A percentile compares a stretch with the other conserved stretches of the same genome.
These are phyloP conservation scores for Beroe ovata DNA, from an alignment of 37 sponge, comb jelly and placozoan species.

Conservation along the genomic window DNA sequence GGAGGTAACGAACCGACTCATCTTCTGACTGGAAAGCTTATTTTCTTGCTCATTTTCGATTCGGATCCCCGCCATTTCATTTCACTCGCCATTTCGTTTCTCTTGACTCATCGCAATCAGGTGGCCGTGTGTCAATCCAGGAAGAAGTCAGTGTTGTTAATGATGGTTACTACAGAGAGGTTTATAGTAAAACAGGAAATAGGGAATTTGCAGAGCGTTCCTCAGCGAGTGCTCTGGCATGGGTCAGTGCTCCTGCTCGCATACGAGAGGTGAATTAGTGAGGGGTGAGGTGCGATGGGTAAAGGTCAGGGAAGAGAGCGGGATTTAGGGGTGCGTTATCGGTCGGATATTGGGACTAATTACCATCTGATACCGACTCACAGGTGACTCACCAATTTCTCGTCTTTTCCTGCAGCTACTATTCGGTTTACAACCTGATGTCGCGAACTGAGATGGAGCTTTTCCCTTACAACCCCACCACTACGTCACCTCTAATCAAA, in stretches of 20 bases:
- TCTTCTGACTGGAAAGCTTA: no score
- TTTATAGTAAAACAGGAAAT: slow-evolving; percentile 1
- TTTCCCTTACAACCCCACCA: slow-evolving; percentile 59
- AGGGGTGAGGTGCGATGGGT: no score
- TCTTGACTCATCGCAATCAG: no score
- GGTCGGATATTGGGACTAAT: no score
- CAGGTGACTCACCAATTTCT: no score
- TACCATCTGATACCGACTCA: no score
- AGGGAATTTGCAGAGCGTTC: neutral
- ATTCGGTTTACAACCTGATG: slow-evolving; percentile 59
- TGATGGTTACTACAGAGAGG: slow-evolving; percentile 35
- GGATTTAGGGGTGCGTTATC: no score
- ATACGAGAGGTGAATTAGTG: slow-evolving; percentile 36
- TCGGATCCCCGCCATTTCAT: no score
- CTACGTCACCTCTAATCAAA: slow-evolving; percentile 37
- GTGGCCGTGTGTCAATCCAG: slow-evolving; percentile 9
- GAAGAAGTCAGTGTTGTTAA: slow-evolving; percentile 8
- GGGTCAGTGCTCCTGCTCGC: slow-evolving; percentile 25
- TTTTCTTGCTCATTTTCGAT: no score
- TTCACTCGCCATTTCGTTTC: no score
- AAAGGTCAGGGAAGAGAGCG: no score
- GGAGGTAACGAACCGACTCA: slow-evolving; percentile 17
- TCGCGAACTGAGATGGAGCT: slow-evolving; percentile 55
- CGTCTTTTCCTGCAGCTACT: no score
- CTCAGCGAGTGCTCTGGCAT: slow-evolving; percentile 27